phyloP scores from a whole-genome alignment of 2,797 vertebrate species.

The Tamandua tetradactyla region DNA sequence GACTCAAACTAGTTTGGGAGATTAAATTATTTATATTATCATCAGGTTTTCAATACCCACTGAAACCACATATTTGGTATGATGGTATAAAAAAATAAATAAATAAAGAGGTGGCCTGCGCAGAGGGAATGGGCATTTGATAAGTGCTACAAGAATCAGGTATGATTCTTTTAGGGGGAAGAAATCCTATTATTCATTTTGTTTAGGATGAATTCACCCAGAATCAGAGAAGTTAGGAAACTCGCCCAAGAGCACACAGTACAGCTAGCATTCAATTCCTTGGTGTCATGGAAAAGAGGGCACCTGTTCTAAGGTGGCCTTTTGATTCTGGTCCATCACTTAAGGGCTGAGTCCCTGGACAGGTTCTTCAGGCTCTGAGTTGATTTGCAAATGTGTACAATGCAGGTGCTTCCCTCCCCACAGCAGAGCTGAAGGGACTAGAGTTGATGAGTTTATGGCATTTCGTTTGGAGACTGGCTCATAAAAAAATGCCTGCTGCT shows the following conservation, averaged over 20 bases:
- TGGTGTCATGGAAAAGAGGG: neutral
- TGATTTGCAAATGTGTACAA: neutral
- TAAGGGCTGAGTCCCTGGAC: neutral
- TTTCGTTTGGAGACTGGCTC: neutral
- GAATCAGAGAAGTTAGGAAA: neutral
- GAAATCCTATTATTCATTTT: neutral
- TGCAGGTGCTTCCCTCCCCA: neutral
- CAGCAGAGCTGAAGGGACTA: neutral
- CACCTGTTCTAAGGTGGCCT: neutral
- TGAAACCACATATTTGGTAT: neutral
- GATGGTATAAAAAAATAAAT: neutral
- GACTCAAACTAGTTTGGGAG: neutral
- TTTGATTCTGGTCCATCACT: neutral
- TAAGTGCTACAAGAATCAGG: rapidly evolving
- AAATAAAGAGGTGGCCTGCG: neutral
- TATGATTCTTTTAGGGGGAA: neutral
- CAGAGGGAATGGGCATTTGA: rapidly evolving
- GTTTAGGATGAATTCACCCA: neutral
- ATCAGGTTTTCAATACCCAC: neutral
- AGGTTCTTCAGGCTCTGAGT: neutral
- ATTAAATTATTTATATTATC: neutral
- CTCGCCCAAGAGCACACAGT: neutral
- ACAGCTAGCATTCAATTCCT: neutral
- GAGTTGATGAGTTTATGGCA: rapidly evolving
- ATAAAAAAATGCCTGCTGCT: neutral